These are phyloP conservation scores for Clupea harengus DNA, from an alignment of 2,113 vertebrate species.

Conservation along the genomic window DNA sequence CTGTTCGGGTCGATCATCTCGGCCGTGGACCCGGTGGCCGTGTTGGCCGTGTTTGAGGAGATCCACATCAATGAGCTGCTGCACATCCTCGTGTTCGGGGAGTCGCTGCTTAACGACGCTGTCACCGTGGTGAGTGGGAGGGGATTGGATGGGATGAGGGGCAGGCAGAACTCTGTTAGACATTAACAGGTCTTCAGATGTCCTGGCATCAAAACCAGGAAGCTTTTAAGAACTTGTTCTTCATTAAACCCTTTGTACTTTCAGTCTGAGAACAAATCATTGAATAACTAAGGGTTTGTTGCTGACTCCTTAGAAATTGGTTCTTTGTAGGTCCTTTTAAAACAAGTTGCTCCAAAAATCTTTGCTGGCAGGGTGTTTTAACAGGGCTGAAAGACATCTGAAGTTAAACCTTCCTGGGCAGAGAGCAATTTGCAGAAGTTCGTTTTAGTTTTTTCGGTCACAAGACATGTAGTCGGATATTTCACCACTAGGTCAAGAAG, in stretches of 20 bases:
- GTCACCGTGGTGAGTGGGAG: constrained; percentile 88
- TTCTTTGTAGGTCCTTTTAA: not conserved
- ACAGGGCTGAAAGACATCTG: not conserved
- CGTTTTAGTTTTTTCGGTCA: not conserved
- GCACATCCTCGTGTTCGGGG: constrained; percentile 96
- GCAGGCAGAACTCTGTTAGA: not conserved
- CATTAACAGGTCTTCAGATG: not conserved
- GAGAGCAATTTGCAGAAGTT: not conserved
- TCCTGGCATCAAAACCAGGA: not conserved
- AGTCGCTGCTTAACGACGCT: constrained; percentile 94
- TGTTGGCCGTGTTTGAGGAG: constrained; percentile 96
- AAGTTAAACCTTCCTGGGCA: not conserved
- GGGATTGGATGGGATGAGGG: not conserved
- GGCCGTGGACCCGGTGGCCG: constrained; percentile 93
- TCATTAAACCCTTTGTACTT: not conserved
- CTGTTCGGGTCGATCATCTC: constrained; percentile 94
- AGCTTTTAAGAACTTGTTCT: not conserved
- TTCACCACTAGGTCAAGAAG: not conserved
- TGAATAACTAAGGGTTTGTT: not conserved
- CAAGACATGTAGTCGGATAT: not conserved
- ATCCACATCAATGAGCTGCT: constrained; percentile 98
- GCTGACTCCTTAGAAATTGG: not conserved
- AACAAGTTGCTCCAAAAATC: too few species aligned
- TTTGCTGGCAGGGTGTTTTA: not conserved
- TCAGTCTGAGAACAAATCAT: not conserved